These are phyloP conservation scores for Teleopsis dalmanni DNA, from an alignment of 1,140 invertebrate species.

Conservation along the genomic window DNA sequence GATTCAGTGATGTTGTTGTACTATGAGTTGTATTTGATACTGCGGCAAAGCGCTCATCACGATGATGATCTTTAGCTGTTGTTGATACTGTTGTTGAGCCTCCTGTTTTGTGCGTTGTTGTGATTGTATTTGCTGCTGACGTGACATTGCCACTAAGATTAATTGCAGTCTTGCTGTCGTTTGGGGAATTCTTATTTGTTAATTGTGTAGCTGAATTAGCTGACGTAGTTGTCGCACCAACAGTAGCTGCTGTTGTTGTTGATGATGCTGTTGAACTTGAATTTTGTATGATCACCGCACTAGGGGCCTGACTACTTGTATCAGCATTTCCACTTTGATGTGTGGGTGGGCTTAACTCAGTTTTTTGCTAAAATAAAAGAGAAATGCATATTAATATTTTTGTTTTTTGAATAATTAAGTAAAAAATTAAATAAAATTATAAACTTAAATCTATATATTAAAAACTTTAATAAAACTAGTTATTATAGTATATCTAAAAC, in stretches of 20 bases:
- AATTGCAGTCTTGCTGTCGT: neutral
- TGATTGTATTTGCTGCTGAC: constrained; percentile 11
- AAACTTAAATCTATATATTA: too few species aligned
- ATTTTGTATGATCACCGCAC: neutral
- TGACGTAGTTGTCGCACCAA: constrained; percentile 17
- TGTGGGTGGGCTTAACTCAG: constrained; percentile 37
- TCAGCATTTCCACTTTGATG: constrained; percentile 21
- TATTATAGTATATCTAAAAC: too few species aligned
- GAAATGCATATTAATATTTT: neutral
- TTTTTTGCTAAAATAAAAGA: constrained; percentile 31
- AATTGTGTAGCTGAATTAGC: neutral
- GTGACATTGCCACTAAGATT: neutral
- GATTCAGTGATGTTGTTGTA: neutral
- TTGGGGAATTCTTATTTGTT: neutral
- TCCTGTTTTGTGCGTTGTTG: constrained; percentile 12
- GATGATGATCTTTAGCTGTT: constrained; percentile 17
- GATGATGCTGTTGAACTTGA: constrained; percentile 18
- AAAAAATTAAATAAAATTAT: too few species aligned
- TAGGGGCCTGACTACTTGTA: constrained; percentile 5
- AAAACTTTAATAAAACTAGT: too few species aligned
- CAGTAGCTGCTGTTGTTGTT: constrained; percentile 15
- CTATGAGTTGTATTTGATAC: constrained; percentile 4
- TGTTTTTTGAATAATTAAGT: too few species aligned
- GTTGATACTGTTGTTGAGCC: constrained; percentile 14
- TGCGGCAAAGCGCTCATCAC: constrained; percentile 13